Evolutionary conservation across 2,888 invertebrate genomes (phyloP), one percentile per base, ranked within the genome.

Genomic region (Cistogaster globosa): DNA sequence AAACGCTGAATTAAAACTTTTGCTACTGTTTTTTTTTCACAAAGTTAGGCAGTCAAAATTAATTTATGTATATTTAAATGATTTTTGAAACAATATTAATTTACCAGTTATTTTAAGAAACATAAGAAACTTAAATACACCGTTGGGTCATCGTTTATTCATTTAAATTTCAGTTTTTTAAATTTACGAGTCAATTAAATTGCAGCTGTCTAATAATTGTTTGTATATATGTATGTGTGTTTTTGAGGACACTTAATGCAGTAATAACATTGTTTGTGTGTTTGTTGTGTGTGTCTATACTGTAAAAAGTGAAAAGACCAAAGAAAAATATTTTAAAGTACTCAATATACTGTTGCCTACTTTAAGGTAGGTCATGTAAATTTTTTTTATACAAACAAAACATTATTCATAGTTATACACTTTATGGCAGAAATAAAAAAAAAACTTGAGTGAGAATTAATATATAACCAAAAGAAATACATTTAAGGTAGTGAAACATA

Each of bases 231-330:
- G n/a, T 71, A 32, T 6, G 12, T 12, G 32, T 69, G 42, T 8
- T 22, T 26, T n/a, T 42, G 55, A 58, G 32, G 18, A 16, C 76
- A 57, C 16, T 55, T 48, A 36, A 57, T 20, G 32, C 4, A 62
- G 32, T 65, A 65, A 65, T 75, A 26, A 26, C 55, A 65, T 32
- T 18, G 32, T 65, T 55, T 57, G 16, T 62, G 60, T 75, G 63
- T 65, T n/a, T n/a, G n/a, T n/a, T n/a, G n/a, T 57, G 16, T 62
- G 60, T 75, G 63, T 65, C 42, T 48, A 14, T 16, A 48, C 1
- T 11, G 3, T 3, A 76, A 53, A 57, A 36, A 57, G 0, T 8
- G 9, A 65, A 42, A n/a, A n/a, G n/a, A n/a, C 8, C 22, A 42
- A 45, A 55, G 7, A 22, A 22, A 4, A n/a, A 22, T 14, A 9